phyloP scores from a whole-genome alignment of 2,113 vertebrate species.

The Oryzias melastigma region DNA sequence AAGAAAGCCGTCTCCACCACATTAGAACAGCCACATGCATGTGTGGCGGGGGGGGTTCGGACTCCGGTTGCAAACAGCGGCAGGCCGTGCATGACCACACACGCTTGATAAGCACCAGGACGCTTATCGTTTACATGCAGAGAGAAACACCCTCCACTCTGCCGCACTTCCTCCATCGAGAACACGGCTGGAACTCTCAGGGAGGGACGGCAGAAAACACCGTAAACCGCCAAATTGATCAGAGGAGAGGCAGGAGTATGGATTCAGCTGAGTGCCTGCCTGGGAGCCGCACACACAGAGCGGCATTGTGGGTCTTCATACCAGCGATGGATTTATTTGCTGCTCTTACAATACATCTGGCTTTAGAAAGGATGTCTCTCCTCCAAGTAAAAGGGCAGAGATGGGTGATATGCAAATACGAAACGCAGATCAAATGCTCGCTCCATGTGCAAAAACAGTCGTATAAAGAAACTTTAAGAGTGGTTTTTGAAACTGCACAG shows the following conservation, averaged over 20 bases:
- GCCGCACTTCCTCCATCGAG: slow-evolving; percentile 56
- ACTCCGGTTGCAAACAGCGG: slow-evolving; percentile 17
- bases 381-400: slow-evolving; percentile 25
- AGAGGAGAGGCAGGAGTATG: slow-evolving; percentile 10
- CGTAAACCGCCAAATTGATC: slow-evolving; percentile 26
- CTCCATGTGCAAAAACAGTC: no score
- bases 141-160: slow-evolving; percentile 28
- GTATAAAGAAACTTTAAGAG: no score
- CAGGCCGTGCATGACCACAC: slow-evolving; percentile 30
- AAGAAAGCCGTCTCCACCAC: slow-evolving; percentile 7
- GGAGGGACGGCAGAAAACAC: slow-evolving; percentile 19
- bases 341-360: neutral
- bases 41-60: slow-evolving; percentile 4
- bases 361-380: slow-evolving; percentile 22
- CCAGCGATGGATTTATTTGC: slow-evolving; percentile 9
- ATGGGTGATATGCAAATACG: slow-evolving; percentile 15
- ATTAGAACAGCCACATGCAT: slow-evolving; percentile 10
- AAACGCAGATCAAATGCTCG: slow-evolving; percentile 16
- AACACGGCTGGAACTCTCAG: slow-evolving; percentile 9
- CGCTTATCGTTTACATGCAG: slow-evolving; percentile 64
- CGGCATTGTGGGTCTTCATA: slow-evolving; percentile 9
- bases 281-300: slow-evolving; percentile 1
- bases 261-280: slow-evolving; percentile 20
- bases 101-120: slow-evolving; percentile 59
- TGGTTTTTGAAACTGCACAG: no score